These are phyloP conservation scores for Bradypus variegatus DNA, from an alignment of 2,797 vertebrate genomes.

Conservation along the genomic window DNA sequence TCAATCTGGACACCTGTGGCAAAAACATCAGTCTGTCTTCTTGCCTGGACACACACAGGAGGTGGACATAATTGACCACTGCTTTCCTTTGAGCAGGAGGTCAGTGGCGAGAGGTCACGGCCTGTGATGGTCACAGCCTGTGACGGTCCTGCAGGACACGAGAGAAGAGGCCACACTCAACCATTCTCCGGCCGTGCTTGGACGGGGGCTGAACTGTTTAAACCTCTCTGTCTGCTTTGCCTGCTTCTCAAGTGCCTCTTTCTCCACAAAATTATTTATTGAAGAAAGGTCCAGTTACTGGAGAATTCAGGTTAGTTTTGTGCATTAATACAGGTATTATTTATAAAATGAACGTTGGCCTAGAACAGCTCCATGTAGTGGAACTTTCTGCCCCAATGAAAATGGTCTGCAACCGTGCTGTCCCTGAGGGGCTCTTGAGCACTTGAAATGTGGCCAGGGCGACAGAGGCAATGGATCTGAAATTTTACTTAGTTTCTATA, in stretches of 20 bases:
- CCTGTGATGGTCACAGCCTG: fast-evolving
- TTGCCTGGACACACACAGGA: fast-evolving
- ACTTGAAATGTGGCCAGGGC: too few relatives aligned
- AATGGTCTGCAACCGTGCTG: neutral
- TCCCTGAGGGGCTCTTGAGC: too few relatives aligned
- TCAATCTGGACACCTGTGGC: neutral
- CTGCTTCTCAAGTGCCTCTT: neutral
- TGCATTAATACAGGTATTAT: neutral
- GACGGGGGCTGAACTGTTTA: neutral
- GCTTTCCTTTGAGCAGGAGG: fast-evolving
- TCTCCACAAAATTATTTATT: too few relatives aligned
- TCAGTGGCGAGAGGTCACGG: neutral
- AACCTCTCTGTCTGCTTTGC: neutral
- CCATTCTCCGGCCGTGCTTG: neutral
- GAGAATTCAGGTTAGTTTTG: neutral
- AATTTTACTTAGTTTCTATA: neutral
- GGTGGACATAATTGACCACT: neutral
- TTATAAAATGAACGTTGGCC: neutral
- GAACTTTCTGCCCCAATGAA: neutral
- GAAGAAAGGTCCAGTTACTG: neutral
- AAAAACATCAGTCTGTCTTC: neutral
- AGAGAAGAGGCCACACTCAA: too few relatives aligned
- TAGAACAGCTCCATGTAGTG: fast-evolving
- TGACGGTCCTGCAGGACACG: neutral
- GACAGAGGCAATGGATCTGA: neutral